Evolutionary conservation across 2,888 invertebrate genomes (phyloP), one percentile per base, ranked within the genome.

Genomic region (Arge pagana): DNA sequence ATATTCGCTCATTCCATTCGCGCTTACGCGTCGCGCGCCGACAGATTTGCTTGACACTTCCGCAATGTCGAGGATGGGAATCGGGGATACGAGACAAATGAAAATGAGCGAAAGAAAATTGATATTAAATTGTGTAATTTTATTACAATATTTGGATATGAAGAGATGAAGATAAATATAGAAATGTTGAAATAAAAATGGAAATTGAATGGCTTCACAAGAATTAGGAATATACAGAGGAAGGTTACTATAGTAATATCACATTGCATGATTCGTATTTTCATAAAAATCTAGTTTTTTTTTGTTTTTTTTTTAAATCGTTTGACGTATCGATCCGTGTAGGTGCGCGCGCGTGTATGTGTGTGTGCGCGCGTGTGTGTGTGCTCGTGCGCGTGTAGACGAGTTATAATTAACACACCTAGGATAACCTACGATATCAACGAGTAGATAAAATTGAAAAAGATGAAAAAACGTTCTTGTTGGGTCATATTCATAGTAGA

Each of bases 81-180:
- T 24, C 8, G 28, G 26, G 48, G 2, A 4, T 2, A 21, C 18
- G 21, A 2, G 19, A 30, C 8, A 33, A 45, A 43, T 4, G 31
- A 52, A 4, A 50, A 48, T 39, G n/a, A n/a, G n/a, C n/a, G 11
- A 24, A 36, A 37, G 24, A 37, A 21, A 39, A 21, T 31, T 13
- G n/a, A 10, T 39, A 53, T 53, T 69, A 57, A 55, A 58, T 70
- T 70, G 69, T 58, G 65, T 62, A 65, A 67, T 65, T 74, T 75
- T 74, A 74, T 75, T 74, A 71, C 67, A 76, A 73, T 72, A 68
- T 58, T 70, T 63, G 64, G 68, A 73, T 75, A 75, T 74, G 75
- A 73, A 71, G 71, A 72, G 68, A 70, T 73, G 73, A 71, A 74
- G 73, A 74, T 75, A 74, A 74, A 75, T 74, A 73, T 73, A 74